Percentiles rank a stretch among this genome's conserved stretches.
Evolutionary conservation across 2,888 invertebrate genomes (phyloP).

Genomic region (Bibio marci): DNA sequence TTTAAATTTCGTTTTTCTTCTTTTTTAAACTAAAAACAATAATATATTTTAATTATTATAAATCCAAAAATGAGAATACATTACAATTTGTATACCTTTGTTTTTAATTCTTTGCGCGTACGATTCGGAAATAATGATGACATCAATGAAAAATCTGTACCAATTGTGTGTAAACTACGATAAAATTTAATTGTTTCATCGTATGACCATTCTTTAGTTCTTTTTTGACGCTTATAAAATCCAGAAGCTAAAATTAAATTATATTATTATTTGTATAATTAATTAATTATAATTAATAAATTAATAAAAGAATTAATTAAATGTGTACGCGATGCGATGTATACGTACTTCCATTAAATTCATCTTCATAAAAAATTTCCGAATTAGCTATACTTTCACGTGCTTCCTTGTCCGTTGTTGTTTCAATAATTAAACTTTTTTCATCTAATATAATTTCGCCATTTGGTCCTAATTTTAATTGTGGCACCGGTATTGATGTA

Average conservation of each 20-base stretch:
- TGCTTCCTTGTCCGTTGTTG: slow-evolving; percentile 39
- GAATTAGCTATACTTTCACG: slow-evolving; percentile 46
- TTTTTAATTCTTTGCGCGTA: slow-evolving; percentile 64
- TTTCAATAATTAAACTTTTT: slow-evolving; percentile 65
- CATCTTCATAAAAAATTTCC: slow-evolving; percentile 46
- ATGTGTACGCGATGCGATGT: not conserved
- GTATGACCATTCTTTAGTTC: slow-evolving; percentile 56
- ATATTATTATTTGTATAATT: slow-evolving; percentile 6
- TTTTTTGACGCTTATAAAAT: slow-evolving; percentile 45
- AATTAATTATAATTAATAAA: not conserved
- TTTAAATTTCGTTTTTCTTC: slow-evolving; percentile 65
- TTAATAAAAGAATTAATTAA: not conserved
- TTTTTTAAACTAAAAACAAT: slow-evolving; percentile 51
- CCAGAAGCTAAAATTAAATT: slow-evolving; percentile 30
- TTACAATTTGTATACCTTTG: slow-evolving; percentile 41
- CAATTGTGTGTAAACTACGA: slow-evolving; percentile 71
- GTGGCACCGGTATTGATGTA: slow-evolving; percentile 53
- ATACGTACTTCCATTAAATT: slow-evolving; percentile 5
- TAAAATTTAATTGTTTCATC: slow-evolving; percentile 83
- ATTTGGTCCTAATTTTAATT: slow-evolving; percentile 71
- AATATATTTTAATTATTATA: not conserved
- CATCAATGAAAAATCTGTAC: slow-evolving; percentile 89
- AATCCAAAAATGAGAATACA: not conserved
- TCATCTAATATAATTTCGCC: slow-evolving; percentile 76
- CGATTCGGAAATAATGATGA: slow-evolving; percentile 63